These are phyloP conservation scores for Myrmecobius fasciatus DNA, from an alignment of 2,113 vertebrate species.

Conservation along the genomic window DNA sequence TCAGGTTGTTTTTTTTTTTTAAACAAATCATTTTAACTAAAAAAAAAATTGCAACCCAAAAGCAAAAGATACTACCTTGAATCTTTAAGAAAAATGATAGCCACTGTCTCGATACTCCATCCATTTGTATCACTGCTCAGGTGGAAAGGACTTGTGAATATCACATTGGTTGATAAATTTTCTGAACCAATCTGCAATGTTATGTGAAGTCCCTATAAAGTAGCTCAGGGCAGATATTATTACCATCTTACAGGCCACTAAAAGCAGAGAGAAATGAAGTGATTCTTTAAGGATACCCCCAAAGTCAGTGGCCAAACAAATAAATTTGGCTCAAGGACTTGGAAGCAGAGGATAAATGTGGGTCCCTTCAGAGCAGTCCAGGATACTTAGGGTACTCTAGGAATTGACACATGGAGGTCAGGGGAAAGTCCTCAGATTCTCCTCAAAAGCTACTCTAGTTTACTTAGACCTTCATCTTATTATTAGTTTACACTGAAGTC, in stretches of 20 bases:
- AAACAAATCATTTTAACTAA: slow-evolving; percentile 11
- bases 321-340: background rate
- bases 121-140: background rate
- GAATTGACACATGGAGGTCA: background rate
- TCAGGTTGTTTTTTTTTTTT: background rate
- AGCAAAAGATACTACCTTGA: background rate
- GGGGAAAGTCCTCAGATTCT: background rate
- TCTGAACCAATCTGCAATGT: background rate
- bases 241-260: background rate
- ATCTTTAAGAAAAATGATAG: background rate
- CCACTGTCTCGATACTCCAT: background rate
- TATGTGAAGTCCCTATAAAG: background rate
- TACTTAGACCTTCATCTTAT: background rate
- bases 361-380: background rate
- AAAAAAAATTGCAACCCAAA: background rate
- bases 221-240: background rate
- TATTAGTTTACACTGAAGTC: slow-evolving; percentile 44
- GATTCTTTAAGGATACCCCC: background rate
- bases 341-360: background rate
- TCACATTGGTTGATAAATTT: background rate
- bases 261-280: background rate
- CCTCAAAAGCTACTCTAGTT: background rate
- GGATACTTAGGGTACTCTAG: background rate
- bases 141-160: background rate
- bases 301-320: background rate